phyloP scores from a whole-genome alignment of 2,888 invertebrate genomes.

The Andrena bicolor region DNA sequence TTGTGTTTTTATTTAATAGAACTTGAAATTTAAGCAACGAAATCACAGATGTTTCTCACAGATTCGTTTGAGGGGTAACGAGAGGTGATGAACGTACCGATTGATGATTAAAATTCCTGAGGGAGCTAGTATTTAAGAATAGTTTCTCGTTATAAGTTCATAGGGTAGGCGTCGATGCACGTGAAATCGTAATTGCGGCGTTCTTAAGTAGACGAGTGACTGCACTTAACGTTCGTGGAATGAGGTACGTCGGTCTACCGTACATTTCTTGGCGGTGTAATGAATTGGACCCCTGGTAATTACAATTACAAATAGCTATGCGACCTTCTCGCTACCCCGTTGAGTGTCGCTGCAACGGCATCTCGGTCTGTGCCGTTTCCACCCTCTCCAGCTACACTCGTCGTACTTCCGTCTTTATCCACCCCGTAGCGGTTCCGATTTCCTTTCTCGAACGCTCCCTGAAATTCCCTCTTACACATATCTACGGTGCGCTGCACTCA shows the following conservation, averaged over 20 bases:
- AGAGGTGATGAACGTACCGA: background rate
- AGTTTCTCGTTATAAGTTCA: constrained; percentile 2
- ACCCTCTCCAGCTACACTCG: background rate
- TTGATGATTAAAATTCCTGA: too few species aligned
- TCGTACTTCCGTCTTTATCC: constrained; percentile 35
- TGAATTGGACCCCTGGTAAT: constrained; percentile 71
- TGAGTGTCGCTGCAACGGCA: constrained; percentile 15
- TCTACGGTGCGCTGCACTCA: constrained; percentile 35
- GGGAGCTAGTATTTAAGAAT: too few species aligned
- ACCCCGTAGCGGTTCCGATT: constrained; percentile 21
- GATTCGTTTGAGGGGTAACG: background rate
- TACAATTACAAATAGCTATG: constrained; percentile 72
- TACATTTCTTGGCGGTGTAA: constrained; percentile 63
- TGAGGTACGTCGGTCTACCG: constrained; percentile 14
- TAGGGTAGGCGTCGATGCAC: background rate
- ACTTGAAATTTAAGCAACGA: too few species aligned
- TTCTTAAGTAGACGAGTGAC: constrained; percentile 1
- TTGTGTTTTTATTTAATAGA: too few species aligned
- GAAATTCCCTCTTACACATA: constrained; percentile 25
- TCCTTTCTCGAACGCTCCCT: constrained; percentile 22
- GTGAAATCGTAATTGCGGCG: constrained; percentile 28
- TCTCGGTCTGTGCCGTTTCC: constrained; percentile 14
- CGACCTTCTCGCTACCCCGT: constrained; percentile 43
- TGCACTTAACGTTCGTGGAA: constrained; percentile 23
- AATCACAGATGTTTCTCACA: too few species aligned